Percentiles rank a stretch among this genome's conserved stretches.
phyloP scores from a whole-genome alignment of 1,140 invertebrate species.

The Hesperophylax magnus region DNA sequence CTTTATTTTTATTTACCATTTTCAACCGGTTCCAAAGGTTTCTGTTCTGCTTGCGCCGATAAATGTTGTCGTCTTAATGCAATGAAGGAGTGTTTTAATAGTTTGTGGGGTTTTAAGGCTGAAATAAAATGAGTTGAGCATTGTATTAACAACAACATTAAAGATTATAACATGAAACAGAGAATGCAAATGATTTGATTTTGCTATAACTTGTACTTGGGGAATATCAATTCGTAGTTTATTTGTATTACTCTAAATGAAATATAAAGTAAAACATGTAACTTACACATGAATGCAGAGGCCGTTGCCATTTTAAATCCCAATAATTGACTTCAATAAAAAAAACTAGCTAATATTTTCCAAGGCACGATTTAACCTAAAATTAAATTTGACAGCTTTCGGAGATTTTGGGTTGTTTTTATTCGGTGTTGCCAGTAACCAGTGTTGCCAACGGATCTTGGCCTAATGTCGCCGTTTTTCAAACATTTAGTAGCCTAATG shows the following conservation, averaged over 20 bases:
- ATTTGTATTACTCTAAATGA: not conserved
- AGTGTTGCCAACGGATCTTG: no score
- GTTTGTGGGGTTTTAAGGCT: conserved; percentile 25
- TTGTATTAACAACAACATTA: not conserved
- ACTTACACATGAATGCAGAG: conserved; percentile 26
- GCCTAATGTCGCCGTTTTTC: no score
- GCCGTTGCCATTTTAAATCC: conserved; percentile 1
- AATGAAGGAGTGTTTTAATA: conserved; percentile 11
- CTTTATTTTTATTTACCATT: conserved; percentile 20
- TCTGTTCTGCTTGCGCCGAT: conserved; percentile 19
- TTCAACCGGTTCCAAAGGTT: conserved; percentile 13
- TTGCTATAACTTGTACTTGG: no score
- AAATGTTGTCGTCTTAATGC: conserved; percentile 3
- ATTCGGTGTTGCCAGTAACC: no score
- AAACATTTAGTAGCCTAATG: no score
- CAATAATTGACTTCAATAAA: not conserved
- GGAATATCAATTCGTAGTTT: no score
- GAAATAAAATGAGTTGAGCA: not conserved
- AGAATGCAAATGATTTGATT: no score
- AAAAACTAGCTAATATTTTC: not conserved
- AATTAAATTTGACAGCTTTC: conserved; percentile 2
- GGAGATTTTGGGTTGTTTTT: no score
- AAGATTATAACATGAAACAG: not conserved
- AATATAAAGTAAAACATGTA: not conserved
- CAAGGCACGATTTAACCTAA: conserved; percentile 15